A percentile compares a stretch with the other conserved stretches of the same genome.
phyloP scores from a whole-genome alignment of 1,140 invertebrate genomes.

The Drosophila neocordata region DNA sequence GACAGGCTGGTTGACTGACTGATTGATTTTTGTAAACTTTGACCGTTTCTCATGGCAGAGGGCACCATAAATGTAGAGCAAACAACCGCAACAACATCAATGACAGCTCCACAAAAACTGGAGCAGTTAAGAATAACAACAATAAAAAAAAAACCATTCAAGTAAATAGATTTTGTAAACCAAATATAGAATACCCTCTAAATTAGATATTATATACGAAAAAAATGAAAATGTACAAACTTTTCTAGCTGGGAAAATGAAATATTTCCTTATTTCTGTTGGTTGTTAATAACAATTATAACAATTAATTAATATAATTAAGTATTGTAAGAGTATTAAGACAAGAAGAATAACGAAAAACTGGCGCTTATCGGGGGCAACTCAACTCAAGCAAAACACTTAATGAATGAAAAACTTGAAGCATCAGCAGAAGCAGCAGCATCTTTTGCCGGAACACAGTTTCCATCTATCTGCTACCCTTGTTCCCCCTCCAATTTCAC shows the following conservation, averaged over 20 bases:
- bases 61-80: constrained; percentile 44
- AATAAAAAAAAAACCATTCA: constrained; percentile 8
- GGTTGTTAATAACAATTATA: too few relatives aligned
- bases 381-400: constrained; percentile 5
- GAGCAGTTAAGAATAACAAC: constrained; percentile 28
- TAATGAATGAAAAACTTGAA: constrained; percentile 47
- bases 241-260: too few relatives aligned
- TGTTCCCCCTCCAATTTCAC: constrained; percentile 4
- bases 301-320: background rate
- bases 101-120: constrained; percentile 24
- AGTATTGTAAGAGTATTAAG: background rate
- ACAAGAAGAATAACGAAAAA: constrained; percentile 14
- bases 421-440: background rate
- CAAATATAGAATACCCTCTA: background rate
- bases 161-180: background rate
- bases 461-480: constrained; percentile 12
- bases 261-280: background rate
- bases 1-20: constrained; percentile 21
- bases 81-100: constrained; percentile 33
- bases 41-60: constrained; percentile 49
- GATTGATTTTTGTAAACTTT: constrained; percentile 78
- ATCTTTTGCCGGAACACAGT: constrained; percentile 17
- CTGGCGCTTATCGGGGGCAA: constrained; percentile 43
- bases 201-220: background rate
- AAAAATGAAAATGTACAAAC: too few relatives aligned